Evolutionary conservation across 2,888 invertebrate species (phyloP), one percentile per base, ranked within the genome.

Genomic region (Cerastis rubricosa): DNA sequence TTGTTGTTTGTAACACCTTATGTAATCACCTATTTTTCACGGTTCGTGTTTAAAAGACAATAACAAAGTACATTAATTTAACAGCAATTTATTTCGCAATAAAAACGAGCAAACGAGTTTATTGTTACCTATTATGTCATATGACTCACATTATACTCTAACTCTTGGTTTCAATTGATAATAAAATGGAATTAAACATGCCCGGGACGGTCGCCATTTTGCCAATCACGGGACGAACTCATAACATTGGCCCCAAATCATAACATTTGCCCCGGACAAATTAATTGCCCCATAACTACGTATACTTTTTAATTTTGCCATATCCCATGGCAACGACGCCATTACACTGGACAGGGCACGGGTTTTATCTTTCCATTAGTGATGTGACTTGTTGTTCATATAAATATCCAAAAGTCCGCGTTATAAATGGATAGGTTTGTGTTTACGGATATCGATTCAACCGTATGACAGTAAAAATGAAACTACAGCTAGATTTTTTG

Each of bases 221-320:
- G 78, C 78, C 83, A 88, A 88, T 88, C 88, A 83, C 85, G 74
- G 64, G 19, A 57, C 65, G 14, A 74, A 74, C 71, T 82, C 78
- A 74, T 85, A 76, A 79, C 83, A 77, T 78, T 74, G 74, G 70
- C 65, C 78, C 65, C 40, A 76, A 78, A 84, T 86, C 78, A 82
- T 82, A 77, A 80, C 77, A 78, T 74, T 80, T 54, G 76, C 72
- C 84, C 80, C 29, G 73, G 61, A 69, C 76, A 76, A 89, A 88
- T 88, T 89, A 86, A 86, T 89, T 80, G 77, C 71, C 70, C 72
- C 78, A 74, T 79, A 81, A 84, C 78, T 81, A 77, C 72, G 70
- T 78, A 79, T 75, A 75, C 69, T 78, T 87, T 82, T 86, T 81
- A 82, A 89, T 88, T 86, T 86, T 54, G 80, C 71, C 71, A 82